Evolutionary conservation across 2,113 vertebrate genomes (phyloP), one percentile per base, ranked within the genome.

Genomic region (Trinectes maculatus): DNA sequence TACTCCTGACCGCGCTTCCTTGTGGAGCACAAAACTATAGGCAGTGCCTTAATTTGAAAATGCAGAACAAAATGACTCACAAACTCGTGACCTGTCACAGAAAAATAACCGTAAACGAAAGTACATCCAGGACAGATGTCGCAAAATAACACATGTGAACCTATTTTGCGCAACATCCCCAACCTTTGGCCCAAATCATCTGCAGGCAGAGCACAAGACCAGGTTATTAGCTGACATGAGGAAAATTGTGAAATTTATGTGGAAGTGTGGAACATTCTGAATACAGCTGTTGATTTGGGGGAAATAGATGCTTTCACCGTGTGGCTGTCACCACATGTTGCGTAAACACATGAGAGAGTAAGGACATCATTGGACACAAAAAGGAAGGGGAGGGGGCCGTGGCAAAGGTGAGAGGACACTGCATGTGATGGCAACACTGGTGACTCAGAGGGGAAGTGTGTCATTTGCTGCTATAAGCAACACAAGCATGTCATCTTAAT

Each of bases 371-470:
- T 24, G 29, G 29, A 34, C 47, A 31, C 13, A 28, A 1, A 29
- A 47, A 39, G 46, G 54, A 40, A 5, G 46, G 33, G 10, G 25
- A 2, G 18, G 15, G 22, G 47, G 11, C 9, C 5, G 34, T 47
- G 60, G 37, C 48, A 77, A 62, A 77, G 69, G 68, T 68, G 57
- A 82, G 37, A 1, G 33, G 71, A 46, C 24, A 42, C 21, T 39
- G 39, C 56, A 71, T 44, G 74, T 86, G 72, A 79, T 37, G 73
- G 56, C 28, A 67, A 68, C 66, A 39, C 51, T 51, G 73, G 26
- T 74, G 77, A 83, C 67, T 85, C 66, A 80, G 57, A 61, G 46
- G 29, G 58, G 78, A 67, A 47, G 66, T 61, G 67, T 54, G 51
- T 74, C 24, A 49, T 81, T 40, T 43, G 48, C 55, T 65, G 56